These are phyloP conservation scores for Lepus americanus DNA, from an alignment of 2,113 vertebrate genomes.

Conservation along the genomic window DNA sequence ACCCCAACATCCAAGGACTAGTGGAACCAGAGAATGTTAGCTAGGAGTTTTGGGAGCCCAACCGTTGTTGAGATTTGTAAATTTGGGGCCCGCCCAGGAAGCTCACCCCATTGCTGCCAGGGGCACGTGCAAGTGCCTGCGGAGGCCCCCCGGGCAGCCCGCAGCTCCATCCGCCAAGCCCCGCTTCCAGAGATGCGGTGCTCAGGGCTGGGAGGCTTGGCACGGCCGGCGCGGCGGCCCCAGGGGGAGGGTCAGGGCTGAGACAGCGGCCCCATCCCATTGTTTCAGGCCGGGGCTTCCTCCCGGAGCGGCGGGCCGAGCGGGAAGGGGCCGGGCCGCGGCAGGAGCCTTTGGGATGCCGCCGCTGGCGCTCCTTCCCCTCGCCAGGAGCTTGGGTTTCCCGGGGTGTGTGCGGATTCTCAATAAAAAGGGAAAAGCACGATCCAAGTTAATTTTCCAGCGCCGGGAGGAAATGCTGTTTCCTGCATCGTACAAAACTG, in stretches of 20 bases:
- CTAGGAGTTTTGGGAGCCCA: neutral
- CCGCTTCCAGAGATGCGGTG: neutral
- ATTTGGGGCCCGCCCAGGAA: neutral
- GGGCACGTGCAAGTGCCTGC: neutral
- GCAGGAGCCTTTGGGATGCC: slow-evolving; percentile 79
- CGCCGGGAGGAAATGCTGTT: slow-evolving; percentile 91
- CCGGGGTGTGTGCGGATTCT: slow-evolving; percentile 90
- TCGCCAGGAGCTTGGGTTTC: slow-evolving; percentile 86
- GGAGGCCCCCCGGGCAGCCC: neutral
- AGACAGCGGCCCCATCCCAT: slow-evolving; percentile 74
- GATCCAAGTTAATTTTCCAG: slow-evolving; percentile 92
- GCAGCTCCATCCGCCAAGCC: neutral
- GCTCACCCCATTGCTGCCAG: neutral
- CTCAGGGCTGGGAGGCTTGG: slow-evolving; percentile 46
- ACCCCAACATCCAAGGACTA: neutral
- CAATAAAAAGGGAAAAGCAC: slow-evolving; percentile 91
- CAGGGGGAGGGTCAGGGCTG: slow-evolving; percentile 70
- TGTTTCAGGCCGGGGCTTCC: slow-evolving; percentile 75
- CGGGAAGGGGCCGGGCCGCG: slow-evolving; percentile 71
- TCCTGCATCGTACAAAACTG: slow-evolving; percentile 91
- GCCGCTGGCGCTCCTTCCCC: slow-evolving; percentile 84
- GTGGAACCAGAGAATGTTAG: neutral
- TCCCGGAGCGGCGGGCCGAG: slow-evolving; percentile 61
- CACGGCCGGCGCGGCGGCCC: slow-evolving; percentile 50
- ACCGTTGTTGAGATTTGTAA: neutral